Base-by-base conservation (phyloP, 2,888 invertebrate species). In the Osmoderma eremita region DNA sequence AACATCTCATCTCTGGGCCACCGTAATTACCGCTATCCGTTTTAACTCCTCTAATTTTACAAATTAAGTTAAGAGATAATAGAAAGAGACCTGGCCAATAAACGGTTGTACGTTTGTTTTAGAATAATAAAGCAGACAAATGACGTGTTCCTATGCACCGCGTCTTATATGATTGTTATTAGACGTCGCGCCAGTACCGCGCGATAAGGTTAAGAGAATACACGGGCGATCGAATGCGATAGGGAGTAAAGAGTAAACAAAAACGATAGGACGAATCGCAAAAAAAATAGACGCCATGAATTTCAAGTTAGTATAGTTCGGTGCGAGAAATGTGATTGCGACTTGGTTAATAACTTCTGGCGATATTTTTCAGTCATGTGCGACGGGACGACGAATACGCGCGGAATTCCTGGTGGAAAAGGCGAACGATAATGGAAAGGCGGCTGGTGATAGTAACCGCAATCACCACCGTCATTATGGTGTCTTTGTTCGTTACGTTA, bases 351-450 rank as follows among this genome's bases (percentile, higher is more conserved):
- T 65, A 48, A 65, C 17, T 42, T 45, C 48, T 61, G 45, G 17
- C 17, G 24, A 41, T 64, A 50, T 51, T 64, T 65, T 68, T 68
- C 48, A 68, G 68, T 65, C 65, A 68, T 61, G 68, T 65, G 49
- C 51, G 53, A 61, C 20, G 45, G 41, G 58, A 56, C n/a, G 64
- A 58, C 63, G 63, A 58, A 18, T 56, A 67, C 51, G 49, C 24
- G 13, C 58, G 53, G 50, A 48, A 49, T 30, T 68, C 70, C 15
- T 72, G 72, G 70, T 71, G 71, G 72, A 68, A 67, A 58, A 53
- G 63, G 24, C 58, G 71, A 45, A 71, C 71, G 22, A 65, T 62
- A 63, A 71, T 75, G 73, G 74, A 73, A 67, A 72, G 70, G 45
- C 73, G 71, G 24, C 69, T 72, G 54, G 42, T 68, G 48, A 51